Evolutionary conservation across 2,888 invertebrate species (phyloP).

Genomic region (Galerucella calmariensis): DNA sequence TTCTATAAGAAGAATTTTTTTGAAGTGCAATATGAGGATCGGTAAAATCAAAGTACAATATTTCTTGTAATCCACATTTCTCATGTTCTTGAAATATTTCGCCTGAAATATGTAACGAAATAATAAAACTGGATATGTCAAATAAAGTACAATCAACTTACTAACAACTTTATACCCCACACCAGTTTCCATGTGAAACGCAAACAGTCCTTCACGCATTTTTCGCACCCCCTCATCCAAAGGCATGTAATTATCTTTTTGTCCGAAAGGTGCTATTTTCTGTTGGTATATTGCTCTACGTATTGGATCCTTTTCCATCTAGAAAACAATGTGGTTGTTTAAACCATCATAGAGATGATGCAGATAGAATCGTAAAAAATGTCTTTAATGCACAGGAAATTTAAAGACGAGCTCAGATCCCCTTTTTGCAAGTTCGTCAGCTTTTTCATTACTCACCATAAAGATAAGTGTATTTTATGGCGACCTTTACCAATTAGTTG

Average conservation of each 20-base stretch:
- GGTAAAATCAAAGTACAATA: conserved; percentile 70
- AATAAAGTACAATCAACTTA: conserved; percentile 41
- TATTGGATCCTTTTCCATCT: conserved; percentile 75
- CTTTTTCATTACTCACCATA: no score
- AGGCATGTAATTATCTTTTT: conserved; percentile 69
- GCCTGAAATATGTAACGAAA: conserved; percentile 66
- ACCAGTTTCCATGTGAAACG: conserved; percentile 79
- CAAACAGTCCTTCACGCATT: conserved; percentile 74
- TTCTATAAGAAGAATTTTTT: conserved; percentile 72
- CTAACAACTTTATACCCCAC: conserved; percentile 76
- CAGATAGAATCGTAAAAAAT: no score
- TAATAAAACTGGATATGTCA: conserved; percentile 49
- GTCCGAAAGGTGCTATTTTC: conserved; percentile 73
- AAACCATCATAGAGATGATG: no score
- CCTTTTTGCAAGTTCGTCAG: no score
- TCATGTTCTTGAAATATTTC: conserved; percentile 77
- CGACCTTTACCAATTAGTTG: no score
- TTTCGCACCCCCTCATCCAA: conserved; percentile 73
- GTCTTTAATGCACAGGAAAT: no score
- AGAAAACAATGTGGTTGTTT: conserved; percentile 30
- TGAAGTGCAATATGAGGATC: conserved; percentile 74
- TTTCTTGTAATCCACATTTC: conserved; percentile 78
- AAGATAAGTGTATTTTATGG: no score
- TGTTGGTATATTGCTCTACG: conserved; percentile 73
- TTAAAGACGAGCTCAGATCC: no score